Evolutionary conservation across 2,113 vertebrate genomes (phyloP).

Genomic region (Oreochromis aureus): DNA sequence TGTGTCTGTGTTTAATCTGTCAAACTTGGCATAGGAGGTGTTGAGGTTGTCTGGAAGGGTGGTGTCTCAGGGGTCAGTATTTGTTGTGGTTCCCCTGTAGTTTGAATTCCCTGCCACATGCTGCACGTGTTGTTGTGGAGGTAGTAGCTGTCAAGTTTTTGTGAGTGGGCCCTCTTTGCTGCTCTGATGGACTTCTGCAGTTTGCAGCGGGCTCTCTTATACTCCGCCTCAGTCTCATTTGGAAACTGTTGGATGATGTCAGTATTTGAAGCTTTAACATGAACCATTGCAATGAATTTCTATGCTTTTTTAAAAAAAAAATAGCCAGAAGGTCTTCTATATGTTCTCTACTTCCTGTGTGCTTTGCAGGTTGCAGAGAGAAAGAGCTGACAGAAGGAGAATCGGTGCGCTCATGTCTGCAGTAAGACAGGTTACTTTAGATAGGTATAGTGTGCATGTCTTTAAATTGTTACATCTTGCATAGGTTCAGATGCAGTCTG

Average conservation of each 20-base stretch:
- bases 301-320: too few species aligned
- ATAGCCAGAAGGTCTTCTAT: too few species aligned
- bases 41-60: too few species aligned
- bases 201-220: not conserved
- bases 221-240: too few species aligned
- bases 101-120: not conserved
- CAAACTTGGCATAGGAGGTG: too few species aligned
- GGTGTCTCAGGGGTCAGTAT: too few species aligned
- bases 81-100: not conserved
- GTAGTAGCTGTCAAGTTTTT: not conserved
- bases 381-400: too few species aligned
- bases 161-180: accelerated
- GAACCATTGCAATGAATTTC: not conserved
- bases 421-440: not conserved
- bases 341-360: too few species aligned
- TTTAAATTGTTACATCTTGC: not conserved
- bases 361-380: too few species aligned
- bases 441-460: too few species aligned
- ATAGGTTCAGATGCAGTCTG: not conserved
- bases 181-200: not conserved
- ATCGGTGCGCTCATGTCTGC: not conserved
- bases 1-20: too few species aligned
- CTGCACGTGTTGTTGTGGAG: not conserved
- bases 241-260: not conserved
- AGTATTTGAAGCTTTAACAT: not conserved